These are phyloP conservation scores for Enteromius argenteus DNA, from an alignment of 2,797 vertebrate genomes.

Conservation along the genomic window DNA sequence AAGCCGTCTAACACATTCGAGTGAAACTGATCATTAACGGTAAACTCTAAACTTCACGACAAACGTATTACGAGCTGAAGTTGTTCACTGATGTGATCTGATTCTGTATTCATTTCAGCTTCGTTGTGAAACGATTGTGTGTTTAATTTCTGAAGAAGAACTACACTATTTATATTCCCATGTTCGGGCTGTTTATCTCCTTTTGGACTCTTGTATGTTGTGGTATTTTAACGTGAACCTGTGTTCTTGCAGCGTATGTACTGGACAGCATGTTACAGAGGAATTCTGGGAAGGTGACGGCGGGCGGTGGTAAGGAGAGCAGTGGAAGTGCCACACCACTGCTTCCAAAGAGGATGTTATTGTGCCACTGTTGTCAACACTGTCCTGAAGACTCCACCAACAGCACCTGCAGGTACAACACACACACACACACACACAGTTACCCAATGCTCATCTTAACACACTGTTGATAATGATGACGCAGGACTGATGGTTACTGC, in stretches of 20 bases:
- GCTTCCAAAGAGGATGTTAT: slow-evolving; percentile 80
- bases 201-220: neutral
- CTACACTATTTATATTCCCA: neutral
- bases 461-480: slow-evolving; percentile 15
- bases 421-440: neutral
- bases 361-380: slow-evolving; percentile 92
- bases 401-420: slow-evolving; percentile 92
- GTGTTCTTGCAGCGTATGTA: slow-evolving; percentile 75
- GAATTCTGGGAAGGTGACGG: slow-evolving; percentile 85
- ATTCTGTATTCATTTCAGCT: neutral
- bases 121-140: neutral
- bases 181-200: slow-evolving; percentile 46
- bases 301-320: slow-evolving; percentile 79
- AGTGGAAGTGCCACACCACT: slow-evolving; percentile 76
- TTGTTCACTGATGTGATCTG: neutral
- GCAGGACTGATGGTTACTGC: slow-evolving; percentile 94
- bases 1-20: neutral
- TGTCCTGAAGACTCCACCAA: slow-evolving; percentile 93
- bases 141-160: neutral
- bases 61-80: neutral
- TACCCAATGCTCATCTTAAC: neutral
- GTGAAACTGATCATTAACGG: neutral
- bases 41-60: neutral
- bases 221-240: neutral
- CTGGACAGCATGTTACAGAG: slow-evolving; percentile 87